phyloP scores from a whole-genome alignment of 2,888 invertebrate species.

The Diplolepis rosae region DNA sequence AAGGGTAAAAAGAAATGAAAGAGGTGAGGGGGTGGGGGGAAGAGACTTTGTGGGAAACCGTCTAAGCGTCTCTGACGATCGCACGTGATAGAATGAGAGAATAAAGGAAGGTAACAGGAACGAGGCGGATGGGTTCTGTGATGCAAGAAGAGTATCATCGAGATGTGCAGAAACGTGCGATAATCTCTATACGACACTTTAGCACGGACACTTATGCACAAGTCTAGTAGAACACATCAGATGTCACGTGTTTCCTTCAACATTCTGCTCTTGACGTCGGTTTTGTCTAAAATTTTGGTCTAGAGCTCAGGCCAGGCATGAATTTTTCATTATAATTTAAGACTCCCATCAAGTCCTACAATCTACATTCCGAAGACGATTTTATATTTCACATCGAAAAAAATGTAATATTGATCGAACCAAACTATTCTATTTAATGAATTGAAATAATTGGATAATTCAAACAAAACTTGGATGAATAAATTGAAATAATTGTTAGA shows the following conservation, averaged over 20 bases:
- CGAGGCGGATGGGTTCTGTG: constrained; percentile 4
- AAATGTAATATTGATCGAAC: too few relatives aligned
- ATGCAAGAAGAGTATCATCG: constrained; percentile 21
- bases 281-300: constrained; percentile 5
- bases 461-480: too few relatives aligned
- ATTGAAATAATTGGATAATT: too few relatives aligned
- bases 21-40: background rate
- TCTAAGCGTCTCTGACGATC: constrained; percentile 9
- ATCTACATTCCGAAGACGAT: too few relatives aligned
- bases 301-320: background rate
- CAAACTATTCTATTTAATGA: too few relatives aligned
- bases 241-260: constrained; percentile 23
- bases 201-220: constrained; percentile 22
- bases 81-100: constrained; percentile 1
- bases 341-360: too few relatives aligned
- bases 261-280: constrained; percentile 16
- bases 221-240: constrained; percentile 3
- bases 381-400: too few relatives aligned
- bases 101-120: constrained; percentile 4
- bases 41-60: constrained; percentile 11
- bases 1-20: constrained; percentile 20
- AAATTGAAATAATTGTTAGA: too few relatives aligned
- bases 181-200: constrained; percentile 20
- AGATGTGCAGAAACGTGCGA: constrained; percentile 26
- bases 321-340: constrained; percentile 26